A percentile compares a stretch with the other conserved stretches of the same genome.
Evolutionary conservation across 2,888 invertebrate species (phyloP).

Genomic region (Papilio gigon): DNA sequence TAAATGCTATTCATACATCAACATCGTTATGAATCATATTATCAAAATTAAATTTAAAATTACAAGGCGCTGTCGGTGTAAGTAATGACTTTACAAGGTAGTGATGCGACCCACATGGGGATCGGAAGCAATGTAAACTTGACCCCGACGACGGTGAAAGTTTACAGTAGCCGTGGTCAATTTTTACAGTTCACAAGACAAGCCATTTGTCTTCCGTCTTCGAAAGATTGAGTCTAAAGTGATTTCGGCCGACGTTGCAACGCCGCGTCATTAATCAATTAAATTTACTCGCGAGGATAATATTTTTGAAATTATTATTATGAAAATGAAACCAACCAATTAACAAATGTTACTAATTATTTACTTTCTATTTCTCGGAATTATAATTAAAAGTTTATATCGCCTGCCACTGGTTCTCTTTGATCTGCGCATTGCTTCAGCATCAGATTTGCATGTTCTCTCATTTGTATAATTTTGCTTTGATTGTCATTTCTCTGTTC

Average conservation of each 20-base stretch:
- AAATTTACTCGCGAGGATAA: slow-evolving; percentile 28
- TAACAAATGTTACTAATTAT: neutral
- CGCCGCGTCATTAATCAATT: slow-evolving; percentile 45
- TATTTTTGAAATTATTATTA: neutral
- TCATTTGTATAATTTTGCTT: too few species aligned
- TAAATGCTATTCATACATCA: slow-evolving; percentile 37
- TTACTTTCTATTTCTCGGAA: neutral
- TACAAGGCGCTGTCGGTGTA: slow-evolving; percentile 60
- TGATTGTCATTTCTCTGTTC: too few species aligned
- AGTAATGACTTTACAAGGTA: slow-evolving; percentile 59
- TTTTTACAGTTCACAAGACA: slow-evolving; percentile 49
- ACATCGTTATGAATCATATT: slow-evolving; percentile 44
- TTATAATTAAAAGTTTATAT: too few species aligned
- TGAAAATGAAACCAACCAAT: slow-evolving; percentile 2
- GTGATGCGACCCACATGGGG: slow-evolving; percentile 60
- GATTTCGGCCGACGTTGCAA: slow-evolving; percentile 45
- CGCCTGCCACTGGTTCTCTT: too few species aligned
- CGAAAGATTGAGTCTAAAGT: slow-evolving; percentile 46
- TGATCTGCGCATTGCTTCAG: too few species aligned
- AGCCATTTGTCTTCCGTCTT: slow-evolving; percentile 47
- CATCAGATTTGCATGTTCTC: too few species aligned
- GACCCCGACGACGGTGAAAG: slow-evolving; percentile 74
- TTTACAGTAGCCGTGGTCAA: slow-evolving; percentile 66
- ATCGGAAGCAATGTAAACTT: slow-evolving; percentile 71
- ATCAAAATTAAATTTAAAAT: slow-evolving; percentile 57